Conservation (phyloP, 2,797 vertebrate genomes). For the Sternarchorhynchus goeldii region DNA sequence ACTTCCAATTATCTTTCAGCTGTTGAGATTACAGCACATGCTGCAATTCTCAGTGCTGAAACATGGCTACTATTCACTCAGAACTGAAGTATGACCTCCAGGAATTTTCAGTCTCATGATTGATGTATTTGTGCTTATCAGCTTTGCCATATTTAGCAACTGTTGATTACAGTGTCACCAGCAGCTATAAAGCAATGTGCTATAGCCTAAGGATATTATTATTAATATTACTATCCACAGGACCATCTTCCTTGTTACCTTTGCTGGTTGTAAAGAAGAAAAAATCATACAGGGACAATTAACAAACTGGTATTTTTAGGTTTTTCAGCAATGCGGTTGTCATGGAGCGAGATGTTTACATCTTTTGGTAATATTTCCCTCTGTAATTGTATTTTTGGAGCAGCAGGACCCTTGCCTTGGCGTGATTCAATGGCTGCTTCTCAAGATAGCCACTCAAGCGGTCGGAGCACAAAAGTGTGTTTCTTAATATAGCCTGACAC, state of each 20-base stretch:
- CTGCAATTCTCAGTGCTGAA: background rate
- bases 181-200: background rate
- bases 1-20: background rate
- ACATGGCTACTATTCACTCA: background rate
- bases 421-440: constrained; percentile 20
- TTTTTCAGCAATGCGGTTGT: constrained; percentile 38
- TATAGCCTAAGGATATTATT: background rate
- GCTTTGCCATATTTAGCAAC: no score
- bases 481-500: constrained; percentile 38
- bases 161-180: background rate
- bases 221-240: background rate
- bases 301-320: constrained; percentile 13
- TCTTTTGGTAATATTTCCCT: constrained; percentile 30
- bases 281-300: constrained; percentile 10
- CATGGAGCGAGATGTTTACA: constrained; percentile 42
- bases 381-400: constrained; percentile 34
- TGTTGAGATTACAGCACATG: background rate
- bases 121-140: no score
- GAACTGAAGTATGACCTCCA: background rate
- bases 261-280: background rate
- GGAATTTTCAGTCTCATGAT: no score
- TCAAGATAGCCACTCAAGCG: constrained; percentile 29
- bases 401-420: constrained; percentile 31
- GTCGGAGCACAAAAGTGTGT: constrained; percentile 32
- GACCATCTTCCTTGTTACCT: background rate